These are phyloP conservation scores for Drosophila acutilabella DNA, from an alignment of 2,888 invertebrate genomes.

Conservation along the genomic window DNA sequence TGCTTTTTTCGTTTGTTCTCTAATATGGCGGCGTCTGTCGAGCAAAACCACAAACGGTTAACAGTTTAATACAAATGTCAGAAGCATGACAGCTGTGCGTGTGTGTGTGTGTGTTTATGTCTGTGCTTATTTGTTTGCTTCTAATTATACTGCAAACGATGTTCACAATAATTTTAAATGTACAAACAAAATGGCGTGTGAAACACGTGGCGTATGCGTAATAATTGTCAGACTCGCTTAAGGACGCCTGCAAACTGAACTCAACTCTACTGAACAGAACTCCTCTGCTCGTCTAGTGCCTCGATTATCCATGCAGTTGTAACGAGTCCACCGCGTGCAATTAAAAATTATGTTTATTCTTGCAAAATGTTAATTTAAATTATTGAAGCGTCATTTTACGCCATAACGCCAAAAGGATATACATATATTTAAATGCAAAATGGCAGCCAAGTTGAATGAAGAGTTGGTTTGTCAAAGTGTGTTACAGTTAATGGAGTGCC, in stretches of 20 bases:
- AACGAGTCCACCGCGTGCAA: constrained; percentile 67
- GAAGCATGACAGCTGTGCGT: constrained; percentile 27
- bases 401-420: constrained; percentile 4
- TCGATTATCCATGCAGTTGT: constrained; percentile 42
- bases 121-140: constrained; percentile 28
- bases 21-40: constrained; percentile 34
- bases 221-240: constrained; percentile 23
- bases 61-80: constrained; percentile 61
- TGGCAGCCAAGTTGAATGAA: not conserved
- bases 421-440: not conserved
- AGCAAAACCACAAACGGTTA: constrained; percentile 49
- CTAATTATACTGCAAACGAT: constrained; percentile 55
- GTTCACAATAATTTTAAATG: constrained; percentile 49
- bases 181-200: constrained; percentile 55
- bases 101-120: constrained; percentile 1
- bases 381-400: constrained; percentile 22
- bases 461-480: constrained; percentile 4
- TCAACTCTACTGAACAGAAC: not conserved
- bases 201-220: constrained; percentile 55
- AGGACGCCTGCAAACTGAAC: not conserved
- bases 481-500: not conserved
- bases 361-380: constrained; percentile 58
- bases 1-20: constrained; percentile 35
- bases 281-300: constrained; percentile 35
- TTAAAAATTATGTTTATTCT: constrained; percentile 73